Conservation (phyloP, 1,140 invertebrate genomes). For the Eubasilissa regina region DNA sequence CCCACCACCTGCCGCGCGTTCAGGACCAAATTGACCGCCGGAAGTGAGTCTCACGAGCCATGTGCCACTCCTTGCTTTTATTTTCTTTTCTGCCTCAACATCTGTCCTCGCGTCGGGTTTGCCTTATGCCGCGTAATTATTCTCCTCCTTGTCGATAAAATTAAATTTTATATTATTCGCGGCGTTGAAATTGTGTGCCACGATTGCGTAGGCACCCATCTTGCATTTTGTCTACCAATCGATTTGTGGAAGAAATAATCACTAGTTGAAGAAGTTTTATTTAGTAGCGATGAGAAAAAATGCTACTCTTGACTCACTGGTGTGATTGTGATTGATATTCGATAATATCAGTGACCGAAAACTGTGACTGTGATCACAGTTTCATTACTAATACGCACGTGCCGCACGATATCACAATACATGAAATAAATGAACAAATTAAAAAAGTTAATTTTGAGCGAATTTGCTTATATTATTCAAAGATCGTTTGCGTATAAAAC, state of each 20-base stretch:
- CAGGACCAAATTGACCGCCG: slow-evolving; percentile 43
- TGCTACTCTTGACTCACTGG: too few relatives aligned
- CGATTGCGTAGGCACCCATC: not conserved
- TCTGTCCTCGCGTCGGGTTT: slow-evolving; percentile 13
- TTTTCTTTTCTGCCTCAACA: slow-evolving; percentile 29
- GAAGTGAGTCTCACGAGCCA: slow-evolving; percentile 36
- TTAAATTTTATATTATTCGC: slow-evolving; percentile 12
- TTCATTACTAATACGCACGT: too few relatives aligned
- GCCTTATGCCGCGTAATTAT: slow-evolving; percentile 24
- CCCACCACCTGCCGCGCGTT: slow-evolving; percentile 40
- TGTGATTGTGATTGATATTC: too few relatives aligned
- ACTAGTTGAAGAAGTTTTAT: too few relatives aligned
- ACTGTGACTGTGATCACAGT: too few relatives aligned
- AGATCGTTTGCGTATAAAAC: too few relatives aligned
- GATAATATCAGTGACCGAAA: too few relatives aligned
- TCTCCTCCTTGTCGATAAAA: slow-evolving; percentile 17
- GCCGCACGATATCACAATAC: too few relatives aligned
- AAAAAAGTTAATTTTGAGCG: too few relatives aligned
- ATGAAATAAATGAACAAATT: too few relatives aligned
- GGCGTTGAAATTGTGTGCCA: not conserved
- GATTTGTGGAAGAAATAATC: not conserved
- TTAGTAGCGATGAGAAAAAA: too few relatives aligned
- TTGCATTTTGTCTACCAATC: not conserved
- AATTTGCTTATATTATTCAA: too few relatives aligned
- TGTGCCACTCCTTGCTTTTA: slow-evolving; percentile 27